phyloP scores from a whole-genome alignment of 2,113 vertebrate species.

The Sylvilagus bachmani region DNA sequence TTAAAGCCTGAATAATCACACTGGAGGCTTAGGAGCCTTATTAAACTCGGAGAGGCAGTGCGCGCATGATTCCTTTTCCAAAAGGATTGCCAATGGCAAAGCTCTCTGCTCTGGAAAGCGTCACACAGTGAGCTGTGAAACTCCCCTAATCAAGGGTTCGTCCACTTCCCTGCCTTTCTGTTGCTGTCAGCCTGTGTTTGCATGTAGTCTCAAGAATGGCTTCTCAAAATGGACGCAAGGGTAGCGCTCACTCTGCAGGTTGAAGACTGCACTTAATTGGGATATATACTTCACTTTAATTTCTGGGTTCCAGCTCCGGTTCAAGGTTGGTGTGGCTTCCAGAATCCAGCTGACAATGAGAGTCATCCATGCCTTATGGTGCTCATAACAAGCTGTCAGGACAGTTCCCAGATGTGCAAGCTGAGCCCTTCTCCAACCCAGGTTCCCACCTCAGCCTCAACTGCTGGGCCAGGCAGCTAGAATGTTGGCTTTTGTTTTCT shows the following conservation, averaged over 20 bases:
- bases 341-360: not conserved
- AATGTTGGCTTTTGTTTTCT: constrained; percentile 14
- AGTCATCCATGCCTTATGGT: not conserved
- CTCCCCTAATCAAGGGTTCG: not conserved
- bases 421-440: not conserved
- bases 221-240: not conserved
- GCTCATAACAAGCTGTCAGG: not conserved
- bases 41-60: constrained; percentile 18
- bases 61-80: not conserved
- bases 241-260: not conserved
- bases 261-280: not conserved
- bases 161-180: not conserved
- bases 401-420: not conserved
- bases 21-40: constrained; percentile 23
- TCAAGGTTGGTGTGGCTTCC: not conserved
- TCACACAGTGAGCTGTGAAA: not conserved
- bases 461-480: not conserved
- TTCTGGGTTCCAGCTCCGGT: not conserved
- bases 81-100: constrained; percentile 5
- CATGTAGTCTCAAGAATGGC: not conserved
- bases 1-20: constrained; percentile 44
- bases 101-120: constrained; percentile 15
- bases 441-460: not conserved
- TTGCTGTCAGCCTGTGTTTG: not conserved
- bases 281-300: rapidly evolving